A percentile compares a stretch with the other conserved stretches of the same genome.
Conservation (phyloP, 2,888 invertebrate genomes). For the Drosophila limbata region DNA sequence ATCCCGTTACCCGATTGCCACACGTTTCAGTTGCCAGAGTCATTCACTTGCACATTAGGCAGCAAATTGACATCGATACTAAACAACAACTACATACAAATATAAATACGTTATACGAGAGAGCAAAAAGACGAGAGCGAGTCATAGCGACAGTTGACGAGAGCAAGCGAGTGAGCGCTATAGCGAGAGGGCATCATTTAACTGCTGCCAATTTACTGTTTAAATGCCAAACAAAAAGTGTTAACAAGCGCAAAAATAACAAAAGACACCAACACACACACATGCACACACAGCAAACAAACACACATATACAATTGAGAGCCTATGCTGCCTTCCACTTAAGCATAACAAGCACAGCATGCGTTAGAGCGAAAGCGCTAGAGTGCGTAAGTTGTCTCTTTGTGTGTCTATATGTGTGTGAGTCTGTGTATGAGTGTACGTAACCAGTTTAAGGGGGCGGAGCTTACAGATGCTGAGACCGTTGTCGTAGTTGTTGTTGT, state of each 20-base stretch:
- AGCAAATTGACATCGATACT: slow-evolving; percentile 81
- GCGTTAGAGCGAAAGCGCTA: slow-evolving; percentile 52
- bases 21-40: slow-evolving; percentile 39
- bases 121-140: neutral
- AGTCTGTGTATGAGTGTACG: slow-evolving; percentile 37
- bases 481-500: slow-evolving; percentile 10
- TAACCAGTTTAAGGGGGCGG: slow-evolving; percentile 76
- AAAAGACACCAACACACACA: slow-evolving; percentile 62
- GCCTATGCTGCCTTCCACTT: slow-evolving; percentile 18
- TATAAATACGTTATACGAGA: neutral
- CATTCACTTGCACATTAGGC: slow-evolving; percentile 81
- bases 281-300: slow-evolving; percentile 9
- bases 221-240: slow-evolving; percentile 84
- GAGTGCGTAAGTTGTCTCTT: slow-evolving; percentile 32
- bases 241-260: slow-evolving; percentile 73
- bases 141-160: neutral
- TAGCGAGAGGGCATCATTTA: slow-evolving; percentile 74
- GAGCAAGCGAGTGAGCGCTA: slow-evolving; percentile 8
- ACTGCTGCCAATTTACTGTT: slow-evolving; percentile 85
- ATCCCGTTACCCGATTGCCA: neutral
- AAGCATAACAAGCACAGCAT: slow-evolving; percentile 1
- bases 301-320: slow-evolving; percentile 8
- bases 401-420: slow-evolving; percentile 13
- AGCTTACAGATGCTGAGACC: slow-evolving; percentile 51
- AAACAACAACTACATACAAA: slow-evolving; percentile 20